Base-by-base conservation (phyloP, 2,113 vertebrate species). In the Eonycteris spelaea region DNA sequence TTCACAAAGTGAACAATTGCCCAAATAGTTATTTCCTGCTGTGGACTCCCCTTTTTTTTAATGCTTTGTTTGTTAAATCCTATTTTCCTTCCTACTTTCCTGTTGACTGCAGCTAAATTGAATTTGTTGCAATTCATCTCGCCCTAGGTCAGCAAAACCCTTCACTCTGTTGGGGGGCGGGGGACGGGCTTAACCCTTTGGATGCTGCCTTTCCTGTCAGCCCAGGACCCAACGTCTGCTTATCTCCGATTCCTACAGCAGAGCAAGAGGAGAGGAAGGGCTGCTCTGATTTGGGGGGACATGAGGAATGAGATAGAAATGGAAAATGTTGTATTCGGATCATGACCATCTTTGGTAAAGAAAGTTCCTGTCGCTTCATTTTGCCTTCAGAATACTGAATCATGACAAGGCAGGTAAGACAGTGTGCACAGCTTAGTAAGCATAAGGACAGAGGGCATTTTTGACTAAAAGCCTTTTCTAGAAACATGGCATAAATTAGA, bases 21-120 rank as follows among this genome's bases (percentile, higher is more conserved):
- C 97, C 98, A 98, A 98, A 98, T 98, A 98, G 98, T 98, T 96
- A 98, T 98, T 99, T 99, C 98, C 99, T 99, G 98, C 98, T 98
- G 97, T 92, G 96, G 95, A 85, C 91, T 95, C 26, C 35, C 22
- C 33, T n/a, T 24, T 43, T 98, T 93, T 97, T 96, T 22, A 11
- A 97, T 97, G 97, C 98, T 98, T 98, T 98, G 98, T 99, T 98
- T 98, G 97, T 98, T 98, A 99, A 98, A 98, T 98, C 98, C 99
- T 97, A 97, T 98, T 98, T 99, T 98, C 98, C 97, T 98, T 98
- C 98, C 97, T 98, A 97, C 98, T 98, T 99, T 99, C 98, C 98
- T 99, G 99, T 98, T 98, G 98, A 99, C 98, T 97, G 57, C 93
- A 98, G 98, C 98, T 98, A 97, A 98, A 98, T 85, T 98, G 93